Evolutionary conservation across 2,797 vertebrate genomes (phyloP).

Genomic region (Poeciliopsis infans): DNA sequence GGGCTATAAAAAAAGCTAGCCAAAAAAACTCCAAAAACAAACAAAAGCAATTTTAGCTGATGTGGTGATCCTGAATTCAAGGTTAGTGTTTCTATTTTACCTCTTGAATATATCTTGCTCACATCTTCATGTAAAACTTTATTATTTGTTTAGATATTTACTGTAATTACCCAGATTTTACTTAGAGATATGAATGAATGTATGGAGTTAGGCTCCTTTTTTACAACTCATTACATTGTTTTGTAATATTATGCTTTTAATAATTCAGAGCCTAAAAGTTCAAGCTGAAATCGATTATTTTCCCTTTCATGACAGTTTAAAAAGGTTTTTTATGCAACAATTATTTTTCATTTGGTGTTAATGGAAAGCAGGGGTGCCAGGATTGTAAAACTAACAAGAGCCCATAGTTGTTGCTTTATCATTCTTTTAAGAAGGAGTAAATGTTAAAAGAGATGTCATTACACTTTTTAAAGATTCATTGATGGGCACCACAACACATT

Average conservation of each 20-base stretch:
- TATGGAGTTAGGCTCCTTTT: neutral
- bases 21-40: neutral
- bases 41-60: neutral
- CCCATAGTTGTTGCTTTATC: neutral
- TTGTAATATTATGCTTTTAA: neutral
- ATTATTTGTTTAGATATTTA: neutral
- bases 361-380: neutral
- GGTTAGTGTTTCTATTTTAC: neutral
- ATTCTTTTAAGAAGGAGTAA: neutral
- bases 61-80: neutral
- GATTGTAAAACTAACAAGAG: neutral
- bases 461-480: neutral
- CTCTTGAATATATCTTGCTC: neutral
- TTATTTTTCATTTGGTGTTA: neutral
- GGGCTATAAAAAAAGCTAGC: too few relatives aligned
- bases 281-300: neutral
- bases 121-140: neutral
- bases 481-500: neutral
- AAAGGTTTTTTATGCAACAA: neutral
- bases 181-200: too few relatives aligned
- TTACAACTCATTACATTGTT: neutral
- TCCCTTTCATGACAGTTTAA: neutral
- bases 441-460: neutral
- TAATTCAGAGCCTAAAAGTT: neutral
- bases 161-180: neutral